These are phyloP conservation scores for Drosophila flavopinicola DNA, from an alignment of 2,888 invertebrate species.

Conservation along the genomic window DNA sequence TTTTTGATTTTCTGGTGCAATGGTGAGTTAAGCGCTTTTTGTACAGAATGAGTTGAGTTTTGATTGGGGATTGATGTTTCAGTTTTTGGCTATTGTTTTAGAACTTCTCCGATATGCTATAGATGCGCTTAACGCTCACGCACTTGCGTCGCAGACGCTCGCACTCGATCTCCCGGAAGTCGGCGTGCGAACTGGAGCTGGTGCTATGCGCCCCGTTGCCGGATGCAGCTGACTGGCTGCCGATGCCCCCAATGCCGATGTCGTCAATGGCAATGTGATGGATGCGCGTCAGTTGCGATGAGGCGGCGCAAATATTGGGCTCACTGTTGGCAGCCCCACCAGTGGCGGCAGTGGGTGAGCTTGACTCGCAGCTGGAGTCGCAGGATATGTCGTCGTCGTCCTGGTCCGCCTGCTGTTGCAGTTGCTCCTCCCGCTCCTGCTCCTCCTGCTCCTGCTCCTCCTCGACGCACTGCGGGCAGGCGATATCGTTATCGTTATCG, in stretches of 20 bases:
- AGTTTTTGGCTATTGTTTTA: constrained; percentile 52
- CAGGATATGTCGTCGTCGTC: constrained; percentile 35
- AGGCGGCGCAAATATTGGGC: constrained; percentile 59
- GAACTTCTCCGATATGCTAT: constrained; percentile 84
- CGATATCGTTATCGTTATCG: constrained; percentile 13
- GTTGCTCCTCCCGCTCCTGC: constrained; percentile 4
- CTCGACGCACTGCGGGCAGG: constrained; percentile 64
- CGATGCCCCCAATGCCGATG: constrained; percentile 51
- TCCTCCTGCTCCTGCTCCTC: constrained; percentile 37
- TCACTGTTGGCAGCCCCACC: constrained; percentile 63
- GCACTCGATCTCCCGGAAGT: constrained; percentile 83
- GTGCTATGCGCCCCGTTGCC: constrained; percentile 56
- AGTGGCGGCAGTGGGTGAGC: constrained; percentile 41
- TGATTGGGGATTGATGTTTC: constrained; percentile 28
- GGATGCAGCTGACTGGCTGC: constrained; percentile 1
- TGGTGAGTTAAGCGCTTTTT: constrained; percentile 47
- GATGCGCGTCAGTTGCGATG: constrained; percentile 53
- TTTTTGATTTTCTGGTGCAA: constrained; percentile 33
- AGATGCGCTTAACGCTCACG: constrained; percentile 84
- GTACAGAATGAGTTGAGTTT: constrained; percentile 47
- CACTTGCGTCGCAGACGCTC: constrained; percentile 83
- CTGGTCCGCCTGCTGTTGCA: constrained; percentile 25
- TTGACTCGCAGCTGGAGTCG: constrained; percentile 12
- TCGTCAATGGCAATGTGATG: constrained; percentile 73
- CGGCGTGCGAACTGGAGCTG: constrained; percentile 76